Evolutionary conservation across 2,113 vertebrate genomes (phyloP).

Genomic region (Fregata magnificens): DNA sequence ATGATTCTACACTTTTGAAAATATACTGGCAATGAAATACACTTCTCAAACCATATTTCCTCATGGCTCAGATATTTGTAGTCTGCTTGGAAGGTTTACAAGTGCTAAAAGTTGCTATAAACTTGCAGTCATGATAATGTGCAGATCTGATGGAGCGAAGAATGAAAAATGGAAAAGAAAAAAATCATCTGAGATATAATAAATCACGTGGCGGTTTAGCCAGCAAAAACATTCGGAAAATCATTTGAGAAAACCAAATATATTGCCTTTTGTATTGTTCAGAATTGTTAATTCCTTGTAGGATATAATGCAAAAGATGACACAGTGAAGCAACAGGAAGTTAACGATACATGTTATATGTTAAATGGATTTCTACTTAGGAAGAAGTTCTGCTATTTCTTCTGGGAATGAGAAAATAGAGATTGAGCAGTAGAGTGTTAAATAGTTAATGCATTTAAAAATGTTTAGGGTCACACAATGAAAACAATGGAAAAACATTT

Average conservation of each 20-base stretch:
- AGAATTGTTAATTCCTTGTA: not conserved
- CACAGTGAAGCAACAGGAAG: not conserved
- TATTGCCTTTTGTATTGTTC: not conserved
- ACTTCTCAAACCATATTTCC: not conserved
- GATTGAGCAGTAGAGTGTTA: not conserved
- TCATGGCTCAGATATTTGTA: not conserved
- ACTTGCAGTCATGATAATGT: not conserved
- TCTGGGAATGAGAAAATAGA: not conserved
- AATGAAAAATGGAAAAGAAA: not conserved
- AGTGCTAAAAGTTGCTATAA: not conserved
- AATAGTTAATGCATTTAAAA: not conserved
- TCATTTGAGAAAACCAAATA: not conserved
- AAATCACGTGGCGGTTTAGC: not conserved
- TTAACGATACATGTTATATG: not conserved
- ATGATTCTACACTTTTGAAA: not conserved
- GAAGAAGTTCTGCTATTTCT: not conserved
- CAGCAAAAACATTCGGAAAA: not conserved
- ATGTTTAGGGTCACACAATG: rapidly evolving
- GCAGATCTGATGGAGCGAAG: not conserved
- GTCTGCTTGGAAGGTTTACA: not conserved
- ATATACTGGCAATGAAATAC: not conserved
- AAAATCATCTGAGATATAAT: not conserved
- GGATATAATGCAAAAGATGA: not conserved
- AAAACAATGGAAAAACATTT: not conserved
- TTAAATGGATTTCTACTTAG: not conserved